These are phyloP conservation scores for Micrasema longulum DNA, from an alignment of 1,140 invertebrate genomes.

Conservation along the genomic window DNA sequence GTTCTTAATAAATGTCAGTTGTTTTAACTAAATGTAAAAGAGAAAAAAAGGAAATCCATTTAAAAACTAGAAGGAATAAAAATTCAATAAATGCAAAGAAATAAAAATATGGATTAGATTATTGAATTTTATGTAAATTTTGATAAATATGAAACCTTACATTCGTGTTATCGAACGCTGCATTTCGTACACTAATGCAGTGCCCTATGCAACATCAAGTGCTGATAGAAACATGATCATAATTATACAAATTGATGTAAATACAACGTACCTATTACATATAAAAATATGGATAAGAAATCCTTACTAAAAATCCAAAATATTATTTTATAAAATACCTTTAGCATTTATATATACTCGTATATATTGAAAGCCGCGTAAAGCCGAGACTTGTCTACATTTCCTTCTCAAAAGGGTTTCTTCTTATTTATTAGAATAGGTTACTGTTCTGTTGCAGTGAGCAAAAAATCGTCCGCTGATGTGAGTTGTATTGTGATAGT, in stretches of 20 bases:
- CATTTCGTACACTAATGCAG: no score
- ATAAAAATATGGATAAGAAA: not conserved
- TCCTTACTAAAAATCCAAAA: not conserved
- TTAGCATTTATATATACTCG: not conserved
- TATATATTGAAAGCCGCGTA: not conserved
- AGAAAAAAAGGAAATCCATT: not conserved
- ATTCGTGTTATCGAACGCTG: not conserved
- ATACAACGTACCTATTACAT: not conserved
- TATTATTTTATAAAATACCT: not conserved
- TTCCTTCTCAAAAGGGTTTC: not conserved
- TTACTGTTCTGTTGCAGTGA: no score
- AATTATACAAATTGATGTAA: not conserved
- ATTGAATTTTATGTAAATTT: not conserved
- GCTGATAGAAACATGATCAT: not conserved
- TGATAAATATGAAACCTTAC: not conserved
- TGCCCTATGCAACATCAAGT: no score
- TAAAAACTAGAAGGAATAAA: not conserved
- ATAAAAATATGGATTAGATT: not conserved
- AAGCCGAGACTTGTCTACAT: not conserved
- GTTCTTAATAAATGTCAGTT: not conserved
- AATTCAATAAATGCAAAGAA: not conserved
- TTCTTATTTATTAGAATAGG: no score
- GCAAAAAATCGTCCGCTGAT: not conserved
- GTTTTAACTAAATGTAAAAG: not conserved
- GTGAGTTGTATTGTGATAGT: conserved; percentile 32